A percentile compares a stretch with the other conserved stretches of the same genome.
These are phyloP conservation scores for Caenorhabditis uteleia DNA, from an alignment of 2,888 invertebrate species.

Conservation along the genomic window DNA sequence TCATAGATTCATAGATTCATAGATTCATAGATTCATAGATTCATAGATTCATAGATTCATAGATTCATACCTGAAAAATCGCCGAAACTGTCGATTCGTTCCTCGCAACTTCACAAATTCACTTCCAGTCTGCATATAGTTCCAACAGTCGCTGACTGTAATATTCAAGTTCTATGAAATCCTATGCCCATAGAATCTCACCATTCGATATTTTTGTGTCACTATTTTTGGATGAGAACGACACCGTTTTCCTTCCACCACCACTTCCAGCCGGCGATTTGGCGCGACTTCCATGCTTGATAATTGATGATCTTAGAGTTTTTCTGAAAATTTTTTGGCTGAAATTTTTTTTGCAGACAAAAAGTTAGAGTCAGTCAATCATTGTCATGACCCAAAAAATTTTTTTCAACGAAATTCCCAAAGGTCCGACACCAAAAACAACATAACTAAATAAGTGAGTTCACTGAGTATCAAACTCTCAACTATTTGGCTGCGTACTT, in stretches of 20 bases:
- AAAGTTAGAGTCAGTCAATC: too few species aligned
- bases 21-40: constrained; percentile 1
- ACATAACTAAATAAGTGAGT: too few species aligned
- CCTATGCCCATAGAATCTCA: constrained; percentile 62
- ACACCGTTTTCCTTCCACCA: constrained; percentile 66
- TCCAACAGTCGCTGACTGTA: constrained; percentile 75
- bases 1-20: background rate
- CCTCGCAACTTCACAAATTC: constrained; percentile 75
- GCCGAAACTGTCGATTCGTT: constrained; percentile 74
- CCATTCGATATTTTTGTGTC: constrained; percentile 74
- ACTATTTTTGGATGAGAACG: constrained; percentile 53
- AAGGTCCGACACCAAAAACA: too few species aligned
- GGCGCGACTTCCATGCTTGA: constrained; percentile 65
- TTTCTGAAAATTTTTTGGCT: constrained; percentile 45
- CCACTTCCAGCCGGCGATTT: constrained; percentile 68
- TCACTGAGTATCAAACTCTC: too few species aligned
- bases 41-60: constrained; percentile 1
- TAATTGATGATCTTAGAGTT: constrained; percentile 70
- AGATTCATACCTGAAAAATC: constrained; percentile 74
- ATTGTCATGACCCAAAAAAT: background rate
- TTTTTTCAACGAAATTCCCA: background rate
- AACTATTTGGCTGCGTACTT: too few species aligned
- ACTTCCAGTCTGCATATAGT: constrained; percentile 75
- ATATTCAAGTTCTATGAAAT: constrained; percentile 5
- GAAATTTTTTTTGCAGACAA: too few species aligned